phyloP scores from a whole-genome alignment of 2,797 vertebrate species.

The Antrozous pallidus region DNA sequence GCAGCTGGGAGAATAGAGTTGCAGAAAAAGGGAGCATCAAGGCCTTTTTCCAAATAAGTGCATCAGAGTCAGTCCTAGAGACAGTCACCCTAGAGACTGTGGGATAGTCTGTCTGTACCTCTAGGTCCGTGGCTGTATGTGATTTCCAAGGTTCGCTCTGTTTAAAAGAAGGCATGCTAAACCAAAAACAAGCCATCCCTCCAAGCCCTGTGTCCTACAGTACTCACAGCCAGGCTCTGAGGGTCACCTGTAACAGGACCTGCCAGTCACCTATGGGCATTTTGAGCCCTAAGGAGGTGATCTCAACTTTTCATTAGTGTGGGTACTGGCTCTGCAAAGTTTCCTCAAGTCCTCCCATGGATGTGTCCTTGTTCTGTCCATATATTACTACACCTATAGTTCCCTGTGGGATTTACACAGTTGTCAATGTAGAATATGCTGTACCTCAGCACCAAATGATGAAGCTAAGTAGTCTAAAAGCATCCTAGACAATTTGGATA shows the following conservation, averaged over 20 bases:
- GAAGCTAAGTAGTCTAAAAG: neutral
- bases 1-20: no score
- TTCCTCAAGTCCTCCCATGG: fast-evolving
- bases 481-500: neutral
- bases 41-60: neutral
- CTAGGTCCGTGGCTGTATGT: no score
- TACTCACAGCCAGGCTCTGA: neutral
- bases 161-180: neutral
- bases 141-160: neutral
- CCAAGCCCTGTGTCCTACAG: fast-evolving
- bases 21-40: neutral
- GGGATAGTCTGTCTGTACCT: neutral
- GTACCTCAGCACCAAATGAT: neutral
- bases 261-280: fast-evolving
- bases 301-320: neutral
- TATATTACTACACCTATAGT: no score
- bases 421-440: fast-evolving
- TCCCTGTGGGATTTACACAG: no score
- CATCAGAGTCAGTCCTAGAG: neutral
- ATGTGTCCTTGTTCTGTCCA: fast-evolving
- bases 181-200: neutral
- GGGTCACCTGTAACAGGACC: fast-evolving
- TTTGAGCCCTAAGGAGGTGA: fast-evolving
- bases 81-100: fast-evolving
- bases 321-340: fast-evolving